phyloP scores from a whole-genome alignment of 2,113 vertebrate genomes.

The Eurypyga helias region DNA sequence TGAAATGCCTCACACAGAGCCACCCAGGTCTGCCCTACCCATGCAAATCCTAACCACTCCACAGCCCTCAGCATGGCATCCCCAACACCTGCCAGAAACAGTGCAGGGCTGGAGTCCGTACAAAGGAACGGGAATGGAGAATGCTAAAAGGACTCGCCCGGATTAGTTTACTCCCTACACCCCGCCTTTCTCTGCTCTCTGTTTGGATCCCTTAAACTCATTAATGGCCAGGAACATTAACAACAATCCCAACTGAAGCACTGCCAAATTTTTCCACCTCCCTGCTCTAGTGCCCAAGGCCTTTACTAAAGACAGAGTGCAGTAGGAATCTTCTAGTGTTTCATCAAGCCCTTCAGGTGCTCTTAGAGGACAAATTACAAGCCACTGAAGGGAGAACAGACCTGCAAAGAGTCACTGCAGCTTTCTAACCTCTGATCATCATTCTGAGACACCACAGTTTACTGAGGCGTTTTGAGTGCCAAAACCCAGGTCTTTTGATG shows the following conservation, averaged over 20 bases:
- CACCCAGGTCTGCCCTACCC: not conserved
- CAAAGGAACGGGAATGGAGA: not conserved
- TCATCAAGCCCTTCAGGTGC: not conserved
- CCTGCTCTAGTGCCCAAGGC: not conserved
- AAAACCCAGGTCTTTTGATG: not conserved
- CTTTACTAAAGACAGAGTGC: not conserved
- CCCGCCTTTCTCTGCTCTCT: not conserved
- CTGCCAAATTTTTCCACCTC: not conserved
- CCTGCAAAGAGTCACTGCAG: not conserved
- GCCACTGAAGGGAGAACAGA: not conserved
- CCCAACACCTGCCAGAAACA: not conserved
- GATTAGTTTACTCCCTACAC: not conserved
- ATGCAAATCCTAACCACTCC: not conserved
- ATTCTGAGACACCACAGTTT: not conserved
- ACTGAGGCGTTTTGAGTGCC: not conserved
- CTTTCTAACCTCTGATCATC: not conserved
- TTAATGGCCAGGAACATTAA: not conserved
- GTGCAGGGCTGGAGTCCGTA: not conserved
- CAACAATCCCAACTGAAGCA: not conserved
- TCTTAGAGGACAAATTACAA: not conserved
- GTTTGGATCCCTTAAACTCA: not conserved
- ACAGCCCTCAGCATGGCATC: not conserved
- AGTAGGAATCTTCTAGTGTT: not conserved
- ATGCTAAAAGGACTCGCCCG: not conserved
- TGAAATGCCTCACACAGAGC: not conserved